Conservation (phyloP, 2,113 vertebrate species). For the Clarias batrachus region DNA sequence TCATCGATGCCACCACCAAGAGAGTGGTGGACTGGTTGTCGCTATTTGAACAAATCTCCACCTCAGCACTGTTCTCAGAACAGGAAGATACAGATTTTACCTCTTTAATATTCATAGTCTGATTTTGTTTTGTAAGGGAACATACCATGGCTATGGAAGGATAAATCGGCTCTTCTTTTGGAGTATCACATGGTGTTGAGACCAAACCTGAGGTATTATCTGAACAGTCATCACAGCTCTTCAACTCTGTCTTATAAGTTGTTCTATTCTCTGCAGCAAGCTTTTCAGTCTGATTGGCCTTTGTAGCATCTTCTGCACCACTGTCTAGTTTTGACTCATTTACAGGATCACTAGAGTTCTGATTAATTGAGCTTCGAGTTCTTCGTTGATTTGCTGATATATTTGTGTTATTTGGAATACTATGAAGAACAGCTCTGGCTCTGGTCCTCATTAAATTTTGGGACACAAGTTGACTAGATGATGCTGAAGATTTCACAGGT, state of each 20-base stretch:
- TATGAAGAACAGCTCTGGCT: slow-evolving; percentile 18
- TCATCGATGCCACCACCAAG: slow-evolving; percentile 75
- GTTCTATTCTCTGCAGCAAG: slow-evolving; percentile 65
- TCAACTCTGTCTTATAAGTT: slow-evolving; percentile 69
- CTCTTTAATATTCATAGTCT: slow-evolving; percentile 51
- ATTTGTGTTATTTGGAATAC: slow-evolving; percentile 11
- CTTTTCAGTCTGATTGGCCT: slow-evolving; percentile 2
- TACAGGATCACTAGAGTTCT: neutral
- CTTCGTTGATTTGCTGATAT: slow-evolving; percentile 3
- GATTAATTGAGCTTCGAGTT: slow-evolving; percentile 8
- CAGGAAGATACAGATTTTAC: slow-evolving; percentile 51
- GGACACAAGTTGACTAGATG: neutral
- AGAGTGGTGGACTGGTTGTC: slow-evolving; percentile 72
- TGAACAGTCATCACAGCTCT: slow-evolving; percentile 55
- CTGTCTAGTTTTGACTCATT: slow-evolving; percentile 29
- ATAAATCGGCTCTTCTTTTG: slow-evolving; percentile 64
- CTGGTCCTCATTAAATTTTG: slow-evolving; percentile 7
- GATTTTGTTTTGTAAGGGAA: slow-evolving; percentile 51
- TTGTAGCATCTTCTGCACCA: slow-evolving; percentile 58
- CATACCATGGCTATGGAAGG: slow-evolving; percentile 46
- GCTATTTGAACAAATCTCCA: slow-evolving; percentile 53
- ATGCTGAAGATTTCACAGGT: neutral
- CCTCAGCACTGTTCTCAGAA: slow-evolving; percentile 54
- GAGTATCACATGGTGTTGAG: slow-evolving; percentile 32
- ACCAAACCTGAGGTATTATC: neutral